Conservation (phyloP, 2,113 vertebrate species). For the Eudyptes chrysolophus region DNA sequence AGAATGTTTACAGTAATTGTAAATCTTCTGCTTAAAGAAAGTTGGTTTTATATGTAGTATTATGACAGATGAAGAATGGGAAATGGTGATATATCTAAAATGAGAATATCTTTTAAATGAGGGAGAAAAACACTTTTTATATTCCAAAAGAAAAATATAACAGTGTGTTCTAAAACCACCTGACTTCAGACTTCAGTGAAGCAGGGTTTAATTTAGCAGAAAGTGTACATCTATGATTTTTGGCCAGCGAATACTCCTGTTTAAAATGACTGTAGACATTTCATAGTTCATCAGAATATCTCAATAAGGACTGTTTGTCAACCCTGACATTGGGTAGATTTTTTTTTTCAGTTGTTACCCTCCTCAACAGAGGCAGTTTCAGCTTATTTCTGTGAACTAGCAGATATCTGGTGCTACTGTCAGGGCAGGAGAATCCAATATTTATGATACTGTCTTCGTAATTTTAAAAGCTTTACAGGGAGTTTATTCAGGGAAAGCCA, state of each 20-base stretch:
- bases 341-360: not conserved
- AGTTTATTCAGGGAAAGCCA: not conserved
- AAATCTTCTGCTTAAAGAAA: not conserved
- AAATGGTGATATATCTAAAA: not conserved
- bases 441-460: not conserved
- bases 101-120: not conserved
- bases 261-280: not conserved
- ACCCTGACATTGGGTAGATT: not conserved
- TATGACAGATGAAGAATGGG: not conserved
- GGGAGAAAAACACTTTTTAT: not conserved
- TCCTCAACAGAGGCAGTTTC: not conserved
- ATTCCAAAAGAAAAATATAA: not conserved
- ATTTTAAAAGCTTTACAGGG: constrained; percentile 2
- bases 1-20: not conserved
- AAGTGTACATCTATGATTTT: not conserved
- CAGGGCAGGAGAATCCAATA: not conserved
- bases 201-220: not conserved
- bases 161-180: not conserved
- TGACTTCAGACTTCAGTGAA: not conserved
- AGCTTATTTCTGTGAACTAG: not conserved
- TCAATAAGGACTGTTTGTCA: not conserved
- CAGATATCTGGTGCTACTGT: not conserved
- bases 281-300: not conserved
- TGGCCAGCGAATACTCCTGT: not conserved
- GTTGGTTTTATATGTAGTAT: not conserved